Conservation (phyloP, 2,113 vertebrate species). For the Nasalis larvatus region DNA sequence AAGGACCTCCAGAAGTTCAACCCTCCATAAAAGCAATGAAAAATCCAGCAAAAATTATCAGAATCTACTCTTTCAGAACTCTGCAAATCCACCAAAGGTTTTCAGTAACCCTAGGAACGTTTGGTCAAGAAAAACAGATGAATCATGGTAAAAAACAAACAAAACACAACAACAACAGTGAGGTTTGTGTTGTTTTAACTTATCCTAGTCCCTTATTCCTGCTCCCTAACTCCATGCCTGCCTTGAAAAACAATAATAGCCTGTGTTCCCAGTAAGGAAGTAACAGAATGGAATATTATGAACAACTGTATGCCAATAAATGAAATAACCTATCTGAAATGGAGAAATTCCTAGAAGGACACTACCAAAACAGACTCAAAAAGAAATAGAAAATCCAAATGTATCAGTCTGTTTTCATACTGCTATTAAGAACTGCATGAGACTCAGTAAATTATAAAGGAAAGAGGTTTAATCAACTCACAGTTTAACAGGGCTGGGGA, state of each 20-base stretch:
- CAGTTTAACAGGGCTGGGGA: no score
- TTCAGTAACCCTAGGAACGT: not conserved
- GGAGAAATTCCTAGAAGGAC: not conserved
- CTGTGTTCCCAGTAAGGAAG: not conserved
- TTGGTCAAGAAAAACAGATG: not conserved
- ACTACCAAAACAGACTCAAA: not conserved
- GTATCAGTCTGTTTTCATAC: no score
- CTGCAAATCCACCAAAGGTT: not conserved
- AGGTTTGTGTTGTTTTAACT: not conserved
- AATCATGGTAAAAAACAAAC: not conserved
- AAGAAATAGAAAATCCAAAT: conserved; percentile 15
- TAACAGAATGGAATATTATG: not conserved
- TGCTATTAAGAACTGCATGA: no score
- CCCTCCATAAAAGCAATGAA: not conserved
- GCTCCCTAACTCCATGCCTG: not conserved
- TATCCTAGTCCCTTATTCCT: not conserved
- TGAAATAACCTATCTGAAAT: not conserved
- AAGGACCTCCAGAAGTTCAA: not conserved
- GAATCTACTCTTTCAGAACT: not conserved
- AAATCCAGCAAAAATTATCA: not conserved
- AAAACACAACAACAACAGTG: no score
- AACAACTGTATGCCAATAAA: not conserved
- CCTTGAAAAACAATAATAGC: not conserved
- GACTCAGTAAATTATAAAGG: no score
- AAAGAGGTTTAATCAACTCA: no score